Evolutionary conservation across 2,113 vertebrate species (phyloP).

Genomic region (Pycnonotus jocosus): DNA sequence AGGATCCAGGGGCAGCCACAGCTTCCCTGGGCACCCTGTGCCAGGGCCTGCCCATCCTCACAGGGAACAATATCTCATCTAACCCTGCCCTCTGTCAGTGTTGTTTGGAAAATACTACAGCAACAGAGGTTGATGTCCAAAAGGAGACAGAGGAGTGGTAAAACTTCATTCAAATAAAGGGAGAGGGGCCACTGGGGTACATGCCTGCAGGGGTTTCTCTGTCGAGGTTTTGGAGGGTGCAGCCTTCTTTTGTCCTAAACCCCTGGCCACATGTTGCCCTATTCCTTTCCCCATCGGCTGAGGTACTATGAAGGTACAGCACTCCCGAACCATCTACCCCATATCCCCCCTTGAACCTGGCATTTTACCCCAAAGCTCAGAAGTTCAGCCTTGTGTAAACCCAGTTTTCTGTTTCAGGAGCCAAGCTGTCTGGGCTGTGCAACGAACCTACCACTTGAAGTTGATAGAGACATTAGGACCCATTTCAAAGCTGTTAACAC

Average conservation of each 20-base stretch:
- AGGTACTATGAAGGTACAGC: neutral
- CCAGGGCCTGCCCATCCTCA: neutral
- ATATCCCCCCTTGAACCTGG: neutral
- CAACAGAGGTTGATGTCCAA: neutral
- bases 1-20: neutral
- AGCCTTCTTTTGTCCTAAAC: neutral
- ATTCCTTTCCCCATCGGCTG: neutral
- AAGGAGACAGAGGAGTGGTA: neutral
- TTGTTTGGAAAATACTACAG: neutral
- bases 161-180: neutral
- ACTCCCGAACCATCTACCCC: neutral
- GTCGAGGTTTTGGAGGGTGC: neutral
- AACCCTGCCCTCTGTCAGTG: neutral
- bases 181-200: neutral
- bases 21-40: neutral
- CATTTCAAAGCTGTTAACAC: neutral
- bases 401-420: neutral
- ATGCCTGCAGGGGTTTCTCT: neutral
- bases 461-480: no score
- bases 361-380: neutral
- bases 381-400: neutral
- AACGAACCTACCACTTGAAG: no score
- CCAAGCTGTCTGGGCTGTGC: neutral
- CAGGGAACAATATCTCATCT: no score
- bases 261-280: neutral